These are phyloP conservation scores for Enteromius paludinosus DNA, from an alignment of 2,797 vertebrate species.

Conservation along the genomic window DNA sequence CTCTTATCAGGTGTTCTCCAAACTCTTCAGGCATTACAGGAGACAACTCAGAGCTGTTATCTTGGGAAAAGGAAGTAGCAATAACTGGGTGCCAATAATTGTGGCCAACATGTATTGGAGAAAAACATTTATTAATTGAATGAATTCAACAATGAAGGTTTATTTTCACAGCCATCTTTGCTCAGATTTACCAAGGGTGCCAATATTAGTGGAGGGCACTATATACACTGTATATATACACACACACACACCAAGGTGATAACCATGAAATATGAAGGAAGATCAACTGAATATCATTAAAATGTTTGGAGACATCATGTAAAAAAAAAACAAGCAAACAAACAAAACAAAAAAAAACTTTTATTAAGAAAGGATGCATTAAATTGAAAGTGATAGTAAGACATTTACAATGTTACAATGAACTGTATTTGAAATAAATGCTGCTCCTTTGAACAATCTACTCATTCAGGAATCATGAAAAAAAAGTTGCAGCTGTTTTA, in stretches of 20 bases:
- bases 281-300: not conserved
- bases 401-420: not conserved
- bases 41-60: no score
- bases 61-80: no score
- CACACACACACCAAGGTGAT: not conserved
- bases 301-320: not conserved
- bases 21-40: no score
- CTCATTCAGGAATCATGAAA: not conserved
- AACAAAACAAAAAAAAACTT: not conserved
- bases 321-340: not conserved
- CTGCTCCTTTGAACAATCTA: not conserved
- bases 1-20: no score
- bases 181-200: no score
- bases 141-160: no score
- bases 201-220: no score
- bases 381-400: not conserved
- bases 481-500: not conserved
- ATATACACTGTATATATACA: no score
- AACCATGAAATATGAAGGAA: not conserved
- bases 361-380: conserved; percentile 2
- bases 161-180: no score
- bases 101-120: no score
- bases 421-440: not conserved
- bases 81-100: no score
- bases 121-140: no score